Evolutionary conservation across 2,888 invertebrate species (phyloP).

Genomic region (Trachelus tabidus): DNA sequence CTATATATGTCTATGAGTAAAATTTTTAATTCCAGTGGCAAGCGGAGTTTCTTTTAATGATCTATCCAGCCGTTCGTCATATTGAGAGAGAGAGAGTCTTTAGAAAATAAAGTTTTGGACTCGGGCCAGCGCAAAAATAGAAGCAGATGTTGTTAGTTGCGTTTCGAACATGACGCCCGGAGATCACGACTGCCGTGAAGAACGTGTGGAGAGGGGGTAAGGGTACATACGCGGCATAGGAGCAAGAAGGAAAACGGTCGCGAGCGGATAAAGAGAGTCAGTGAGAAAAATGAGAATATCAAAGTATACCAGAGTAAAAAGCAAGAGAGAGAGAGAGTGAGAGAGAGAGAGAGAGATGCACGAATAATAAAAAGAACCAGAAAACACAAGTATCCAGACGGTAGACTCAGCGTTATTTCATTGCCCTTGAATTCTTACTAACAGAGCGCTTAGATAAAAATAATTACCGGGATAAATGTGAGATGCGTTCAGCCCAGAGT

Average conservation of each 20-base stretch:
- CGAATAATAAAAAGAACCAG: slow-evolving; percentile 5
- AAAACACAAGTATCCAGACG: slow-evolving; percentile 33
- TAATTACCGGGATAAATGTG: slow-evolving; percentile 58
- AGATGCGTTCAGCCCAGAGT: slow-evolving; percentile 32
- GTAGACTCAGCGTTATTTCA: slow-evolving; percentile 46
- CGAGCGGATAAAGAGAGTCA: slow-evolving; percentile 19
- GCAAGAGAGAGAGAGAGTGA: slow-evolving; percentile 18
- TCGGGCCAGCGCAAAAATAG: slow-evolving; percentile 65
- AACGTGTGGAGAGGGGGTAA: neutral
- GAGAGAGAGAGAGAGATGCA: slow-evolving; percentile 22
- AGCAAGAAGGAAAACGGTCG: slow-evolving; percentile 22
- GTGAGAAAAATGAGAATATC: slow-evolving; percentile 18
- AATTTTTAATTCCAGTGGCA: neutral
- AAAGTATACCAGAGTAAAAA: neutral
- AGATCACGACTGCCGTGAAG: slow-evolving; percentile 24
- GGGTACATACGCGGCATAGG: neutral
- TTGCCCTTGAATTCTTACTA: slow-evolving; percentile 61
- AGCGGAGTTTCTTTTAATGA: slow-evolving; percentile 43
- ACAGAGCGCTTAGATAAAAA: slow-evolving; percentile 59
- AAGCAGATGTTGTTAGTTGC: slow-evolving; percentile 65
- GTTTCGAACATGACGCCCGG: slow-evolving; percentile 38
- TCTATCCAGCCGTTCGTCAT: slow-evolving; percentile 57
- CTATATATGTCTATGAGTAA: neutral
- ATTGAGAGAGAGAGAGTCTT: slow-evolving; percentile 38
- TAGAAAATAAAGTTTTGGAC: slow-evolving; percentile 64